Conservation (phyloP, 2,797 vertebrate species). For the Acipenser oxyrinchus region DNA sequence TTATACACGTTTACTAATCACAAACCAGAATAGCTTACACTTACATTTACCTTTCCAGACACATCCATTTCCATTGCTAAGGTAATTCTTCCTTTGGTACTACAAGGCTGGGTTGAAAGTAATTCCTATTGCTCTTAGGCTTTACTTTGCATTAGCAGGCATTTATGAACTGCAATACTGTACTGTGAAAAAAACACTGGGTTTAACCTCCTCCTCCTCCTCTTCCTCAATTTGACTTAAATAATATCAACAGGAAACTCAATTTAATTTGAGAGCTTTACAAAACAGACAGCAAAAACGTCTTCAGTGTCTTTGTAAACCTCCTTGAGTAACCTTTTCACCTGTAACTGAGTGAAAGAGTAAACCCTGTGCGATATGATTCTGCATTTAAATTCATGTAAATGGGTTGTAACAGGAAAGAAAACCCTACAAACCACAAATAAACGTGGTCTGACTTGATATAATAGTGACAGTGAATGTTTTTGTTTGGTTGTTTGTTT, state of each 20-base stretch:
- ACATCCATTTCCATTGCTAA: conserved; percentile 23
- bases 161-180: conserved; percentile 55
- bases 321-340: too few species aligned
- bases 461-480: too few species aligned
- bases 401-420: too few species aligned
- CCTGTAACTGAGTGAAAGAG: too few species aligned
- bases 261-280: neutral
- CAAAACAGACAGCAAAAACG: neutral
- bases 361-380: too few species aligned
- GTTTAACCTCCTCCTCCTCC: conserved; percentile 29
- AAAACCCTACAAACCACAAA: too few species aligned
- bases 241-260: conserved; percentile 14
- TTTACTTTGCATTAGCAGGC: conserved; percentile 24
- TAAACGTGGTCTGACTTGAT: too few species aligned
- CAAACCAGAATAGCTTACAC: conserved; percentile 19
- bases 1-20: conserved; percentile 26
- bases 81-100: conserved; percentile 57
- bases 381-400: too few species aligned
- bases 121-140: conserved; percentile 21
- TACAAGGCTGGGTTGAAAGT: conserved; percentile 41
- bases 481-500: too few species aligned
- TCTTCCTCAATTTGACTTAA: conserved; percentile 17
- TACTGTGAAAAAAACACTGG: conserved; percentile 33
- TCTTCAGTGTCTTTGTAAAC: neutral
- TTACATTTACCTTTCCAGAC: conserved; percentile 48